phyloP scores from a whole-genome alignment of 2,888 invertebrate genomes.

The Tuta absoluta region DNA sequence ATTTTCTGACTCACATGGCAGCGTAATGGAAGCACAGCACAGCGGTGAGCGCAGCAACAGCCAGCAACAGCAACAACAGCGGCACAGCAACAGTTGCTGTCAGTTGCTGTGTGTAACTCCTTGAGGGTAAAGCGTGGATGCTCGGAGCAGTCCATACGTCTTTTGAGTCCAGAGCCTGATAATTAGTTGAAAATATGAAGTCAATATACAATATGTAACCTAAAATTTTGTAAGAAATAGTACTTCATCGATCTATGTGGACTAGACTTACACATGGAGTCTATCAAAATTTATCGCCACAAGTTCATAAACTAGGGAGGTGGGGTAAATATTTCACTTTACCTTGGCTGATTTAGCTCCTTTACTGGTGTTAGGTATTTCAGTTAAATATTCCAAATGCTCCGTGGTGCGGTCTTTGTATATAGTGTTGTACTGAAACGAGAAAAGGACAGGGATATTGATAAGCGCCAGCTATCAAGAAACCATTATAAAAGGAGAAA shows the following conservation, averaged over 20 bases:
- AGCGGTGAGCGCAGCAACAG: conserved; percentile 85
- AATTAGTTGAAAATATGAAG: background rate
- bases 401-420: conserved; percentile 61
- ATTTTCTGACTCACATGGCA: conserved; percentile 84
- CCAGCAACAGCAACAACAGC: conserved; percentile 83
- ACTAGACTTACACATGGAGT: no score
- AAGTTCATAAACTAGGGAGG: no score
- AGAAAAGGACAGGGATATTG: background rate
- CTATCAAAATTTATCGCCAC: background rate
- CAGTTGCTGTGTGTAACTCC: conserved; percentile 86
- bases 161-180: conserved; percentile 40
- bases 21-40: conserved; percentile 89
- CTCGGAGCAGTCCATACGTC: conserved; percentile 83
- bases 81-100: conserved; percentile 87
- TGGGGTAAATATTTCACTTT: no score
- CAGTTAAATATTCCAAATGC: conserved; percentile 62
- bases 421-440: conserved; percentile 68
- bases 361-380: conserved; percentile 50
- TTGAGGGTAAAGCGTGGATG: conserved; percentile 82
- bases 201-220: background rate
- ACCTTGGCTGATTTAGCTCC: conserved; percentile 41
- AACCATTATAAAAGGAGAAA: no score
- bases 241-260: no score
- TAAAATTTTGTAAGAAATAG: background rate
- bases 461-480: background rate